Evolutionary conservation across 2,888 invertebrate genomes (phyloP), one percentile per base, ranked within the genome.

Genomic region (Chrysolina oricalcia): DNA sequence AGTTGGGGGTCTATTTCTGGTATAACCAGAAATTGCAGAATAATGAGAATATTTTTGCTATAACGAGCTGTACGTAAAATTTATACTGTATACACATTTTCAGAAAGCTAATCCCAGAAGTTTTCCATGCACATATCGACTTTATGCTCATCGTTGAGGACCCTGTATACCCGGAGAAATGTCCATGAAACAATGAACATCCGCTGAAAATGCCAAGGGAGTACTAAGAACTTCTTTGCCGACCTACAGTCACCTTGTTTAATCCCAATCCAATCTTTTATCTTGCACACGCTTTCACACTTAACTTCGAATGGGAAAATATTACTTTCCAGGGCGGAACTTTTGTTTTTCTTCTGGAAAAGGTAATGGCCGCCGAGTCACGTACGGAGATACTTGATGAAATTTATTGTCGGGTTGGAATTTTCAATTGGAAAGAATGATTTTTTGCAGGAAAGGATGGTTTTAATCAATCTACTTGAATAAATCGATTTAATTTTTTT

Each of bases 231-330:
- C 65, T 80, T 77, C 80, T 81, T 78, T 75, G 78, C 77, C 81
- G 78, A 77, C 78, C 83, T 81, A 77, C 80, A 79, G 82, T 83
- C 86, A 86, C 87, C 86, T 87, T 87, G 85, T 87, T 87, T 88
- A 88, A 89, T 89, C 89, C 89, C 88, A 88, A 88, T 87, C 88
- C 88, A 89, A 89, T 89, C 88, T 89, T 88, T 89, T 89, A 88
- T 87, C 88, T 87, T 82, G 84, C 87, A 87, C 88, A 88, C 88
- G 88, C 86, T 88, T 88, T 87, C 87, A 87, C 88, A 87, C 88
- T 88, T 87, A 86, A 82, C 86, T 81, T 82, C 80, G 84, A 84
- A 87, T 86, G 86, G 87, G 87, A 84, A 87, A 87, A 87, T 87
- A 87, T 87, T 85, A 83, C 84, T 83, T 83, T 83, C 83, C 77